Conservation (phyloP, 2,113 vertebrate species). For the Kryptolebias marmoratus region DNA sequence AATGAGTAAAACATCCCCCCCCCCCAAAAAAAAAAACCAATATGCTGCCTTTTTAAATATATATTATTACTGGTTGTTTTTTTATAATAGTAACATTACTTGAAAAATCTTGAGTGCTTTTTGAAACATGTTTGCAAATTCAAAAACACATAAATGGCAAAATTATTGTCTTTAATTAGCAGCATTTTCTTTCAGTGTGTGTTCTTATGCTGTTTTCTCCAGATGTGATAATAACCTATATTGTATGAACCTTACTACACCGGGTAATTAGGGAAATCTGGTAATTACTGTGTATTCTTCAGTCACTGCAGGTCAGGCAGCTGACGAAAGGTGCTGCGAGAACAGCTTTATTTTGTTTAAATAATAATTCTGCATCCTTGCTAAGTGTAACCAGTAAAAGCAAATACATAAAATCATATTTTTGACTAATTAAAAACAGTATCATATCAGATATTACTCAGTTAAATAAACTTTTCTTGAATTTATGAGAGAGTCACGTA, state of each 20-base stretch:
- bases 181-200: not conserved
- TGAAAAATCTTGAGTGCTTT: not conserved
- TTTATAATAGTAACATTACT: too few relatives aligned
- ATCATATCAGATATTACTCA: not conserved
- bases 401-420: not conserved
- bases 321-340: not conserved
- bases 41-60: too few relatives aligned
- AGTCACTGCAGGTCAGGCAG: not conserved
- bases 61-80: too few relatives aligned
- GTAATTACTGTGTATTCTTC: not conserved
- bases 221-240: not conserved
- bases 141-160: not conserved
- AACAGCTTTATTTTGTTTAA: not conserved
- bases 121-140: not conserved
- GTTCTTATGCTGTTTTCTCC: not conserved
- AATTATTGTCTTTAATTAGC: not conserved
- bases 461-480: not conserved
- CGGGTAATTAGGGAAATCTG: slow-evolving; percentile 24
- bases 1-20: too few relatives aligned
- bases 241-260: slow-evolving; percentile 11
- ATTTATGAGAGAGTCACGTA: not conserved
- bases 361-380: not conserved
- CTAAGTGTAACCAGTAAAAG: not conserved
- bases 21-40: too few relatives aligned
- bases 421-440: not conserved